Evolutionary conservation across 2,797 vertebrate species (phyloP).

Genomic region (Tinamus major): DNA sequence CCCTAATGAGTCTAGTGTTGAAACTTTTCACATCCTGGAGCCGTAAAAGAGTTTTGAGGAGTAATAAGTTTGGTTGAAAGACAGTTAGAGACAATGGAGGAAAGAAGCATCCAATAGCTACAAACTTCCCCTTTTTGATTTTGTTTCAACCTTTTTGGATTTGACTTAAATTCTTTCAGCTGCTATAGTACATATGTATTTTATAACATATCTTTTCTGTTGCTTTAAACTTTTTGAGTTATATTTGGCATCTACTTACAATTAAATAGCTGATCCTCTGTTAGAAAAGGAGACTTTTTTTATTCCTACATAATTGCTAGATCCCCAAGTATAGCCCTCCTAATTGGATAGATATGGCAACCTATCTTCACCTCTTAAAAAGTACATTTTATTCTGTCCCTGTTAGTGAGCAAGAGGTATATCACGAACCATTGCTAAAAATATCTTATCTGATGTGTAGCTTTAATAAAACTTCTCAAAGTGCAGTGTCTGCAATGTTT

Average conservation of each 20-base stretch:
- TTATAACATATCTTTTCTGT: neutral
- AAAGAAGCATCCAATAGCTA: neutral
- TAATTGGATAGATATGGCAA: constrained; percentile 42
- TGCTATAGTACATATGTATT: neutral
- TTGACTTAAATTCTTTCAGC: neutral
- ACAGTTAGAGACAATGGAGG: neutral
- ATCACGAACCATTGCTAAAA: constrained; percentile 26
- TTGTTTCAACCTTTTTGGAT: neutral
- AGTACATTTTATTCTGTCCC: constrained; percentile 4
- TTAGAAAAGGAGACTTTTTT: neutral
- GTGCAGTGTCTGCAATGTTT: constrained; percentile 22
- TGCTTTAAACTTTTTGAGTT: constrained; percentile 30
- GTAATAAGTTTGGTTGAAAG: neutral
- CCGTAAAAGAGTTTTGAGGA: neutral
- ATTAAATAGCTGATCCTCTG: constrained; percentile 22
- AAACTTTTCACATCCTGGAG: neutral
- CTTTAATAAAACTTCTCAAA: constrained; percentile 35
- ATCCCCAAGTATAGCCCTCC: neutral
- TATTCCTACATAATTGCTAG: constrained; percentile 41
- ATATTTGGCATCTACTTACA: constrained; percentile 21
- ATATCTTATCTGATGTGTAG: neutral
- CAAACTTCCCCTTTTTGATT: neutral
- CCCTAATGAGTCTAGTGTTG: neutral
- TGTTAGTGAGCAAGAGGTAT: constrained; percentile 25
- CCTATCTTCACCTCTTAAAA: constrained; percentile 19